Evolutionary conservation across 2,888 invertebrate species (phyloP).

Genomic region (Ophioninae sp.): DNA sequence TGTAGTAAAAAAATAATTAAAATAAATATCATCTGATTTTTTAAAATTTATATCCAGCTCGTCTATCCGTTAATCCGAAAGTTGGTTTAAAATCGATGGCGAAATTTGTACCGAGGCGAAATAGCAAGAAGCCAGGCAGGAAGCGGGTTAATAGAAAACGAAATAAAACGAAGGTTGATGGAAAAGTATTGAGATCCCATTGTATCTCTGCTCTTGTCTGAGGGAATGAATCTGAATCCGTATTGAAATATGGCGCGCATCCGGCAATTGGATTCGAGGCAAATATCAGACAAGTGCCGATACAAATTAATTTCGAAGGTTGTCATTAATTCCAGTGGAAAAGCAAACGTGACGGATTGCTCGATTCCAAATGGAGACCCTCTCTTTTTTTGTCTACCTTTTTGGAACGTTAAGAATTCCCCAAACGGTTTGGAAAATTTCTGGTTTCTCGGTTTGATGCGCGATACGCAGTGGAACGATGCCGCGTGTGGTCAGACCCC

Average conservation of each 20-base stretch:
- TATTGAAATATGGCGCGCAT: not conserved
- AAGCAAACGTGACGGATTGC: not conserved
- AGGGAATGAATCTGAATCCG: too few species aligned
- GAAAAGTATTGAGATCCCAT: too few species aligned
- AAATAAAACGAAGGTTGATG: too few species aligned
- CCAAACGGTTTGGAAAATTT: slow-evolving; percentile 34
- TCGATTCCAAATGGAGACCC: not conserved
- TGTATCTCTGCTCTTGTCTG: too few species aligned
- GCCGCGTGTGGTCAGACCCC: slow-evolving; percentile 56
- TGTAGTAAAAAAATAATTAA: too few species aligned
- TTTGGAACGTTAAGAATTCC: slow-evolving; percentile 11
- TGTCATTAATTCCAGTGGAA: not conserved
- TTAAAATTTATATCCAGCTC: too few species aligned
- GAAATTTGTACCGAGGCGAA: too few species aligned
- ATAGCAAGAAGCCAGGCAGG: too few species aligned
- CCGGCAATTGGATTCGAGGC: not conserved
- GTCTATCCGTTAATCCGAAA: too few species aligned
- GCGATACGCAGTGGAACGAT: slow-evolving; percentile 52
- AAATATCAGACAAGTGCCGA: not conserved
- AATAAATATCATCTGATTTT: too few species aligned
- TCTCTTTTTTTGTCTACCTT: not conserved
- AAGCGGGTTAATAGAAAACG: too few species aligned
- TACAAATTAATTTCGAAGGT: not conserved
- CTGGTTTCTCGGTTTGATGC: slow-evolving; percentile 26
- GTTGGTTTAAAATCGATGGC: too few species aligned